Evolutionary conservation across 1,140 invertebrate genomes (phyloP).

Genomic region (Chironomus tepperi): DNA sequence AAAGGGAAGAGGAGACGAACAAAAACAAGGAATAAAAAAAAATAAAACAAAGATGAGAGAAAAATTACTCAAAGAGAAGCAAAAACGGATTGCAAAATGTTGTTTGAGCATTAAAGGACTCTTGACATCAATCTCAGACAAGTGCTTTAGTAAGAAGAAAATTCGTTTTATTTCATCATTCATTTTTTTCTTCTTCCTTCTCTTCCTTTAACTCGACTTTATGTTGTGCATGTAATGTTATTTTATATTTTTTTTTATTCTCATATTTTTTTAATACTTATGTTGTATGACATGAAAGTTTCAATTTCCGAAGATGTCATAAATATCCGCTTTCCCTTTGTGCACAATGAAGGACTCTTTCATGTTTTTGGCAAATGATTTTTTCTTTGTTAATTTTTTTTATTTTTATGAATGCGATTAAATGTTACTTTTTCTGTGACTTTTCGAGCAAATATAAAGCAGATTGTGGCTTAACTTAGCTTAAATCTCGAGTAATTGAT

Average conservation of each 20-base stretch:
- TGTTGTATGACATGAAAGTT: background rate
- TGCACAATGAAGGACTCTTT: background rate
- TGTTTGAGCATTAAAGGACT: slow-evolving; percentile 8
- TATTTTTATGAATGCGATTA: no score
- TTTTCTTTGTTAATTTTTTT: background rate
- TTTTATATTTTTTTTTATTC: background rate
- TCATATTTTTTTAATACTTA: background rate
- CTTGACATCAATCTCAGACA: slow-evolving; percentile 6
- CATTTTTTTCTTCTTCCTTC: background rate
- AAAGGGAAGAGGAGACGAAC: no score
- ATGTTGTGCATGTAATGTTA: background rate
- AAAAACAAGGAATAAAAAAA: background rate
- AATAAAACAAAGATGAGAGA: background rate
- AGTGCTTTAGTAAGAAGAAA: background rate
- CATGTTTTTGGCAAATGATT: background rate
- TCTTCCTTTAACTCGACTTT: no score
- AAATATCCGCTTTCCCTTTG: background rate
- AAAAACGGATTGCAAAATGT: background rate
- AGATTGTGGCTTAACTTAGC: no score
- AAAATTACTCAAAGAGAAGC: slow-evolving; percentile 14
- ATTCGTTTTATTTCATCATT: background rate
- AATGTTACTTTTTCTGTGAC: no score
- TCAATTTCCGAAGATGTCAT: slow-evolving; percentile 12
- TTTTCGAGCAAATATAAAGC: no score
- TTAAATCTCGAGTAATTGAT: no score